Base-by-base conservation (phyloP, 2,113 vertebrate genomes). In the Shinisaurus crocodilurus region DNA sequence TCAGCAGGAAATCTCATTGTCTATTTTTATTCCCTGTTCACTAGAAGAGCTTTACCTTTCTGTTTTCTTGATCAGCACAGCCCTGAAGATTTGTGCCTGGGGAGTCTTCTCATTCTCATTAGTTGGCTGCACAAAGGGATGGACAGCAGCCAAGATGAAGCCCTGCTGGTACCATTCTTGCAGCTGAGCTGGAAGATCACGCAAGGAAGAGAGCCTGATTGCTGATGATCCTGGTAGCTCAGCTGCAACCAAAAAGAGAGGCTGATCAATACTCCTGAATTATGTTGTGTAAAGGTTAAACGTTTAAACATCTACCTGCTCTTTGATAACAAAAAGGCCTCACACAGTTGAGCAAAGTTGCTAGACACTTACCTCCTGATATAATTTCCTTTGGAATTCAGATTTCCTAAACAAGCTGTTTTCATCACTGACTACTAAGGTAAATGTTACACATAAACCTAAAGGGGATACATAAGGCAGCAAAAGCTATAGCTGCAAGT, bases 151-250 rank as follows among this genome's bases (percentile, higher is more conserved):
- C 97, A 99, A 97, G 1, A 97, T 74, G 83, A 99, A 99, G 85
- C 98, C 99, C 96, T 99, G 98, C 97, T 99, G 98, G 97, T 99
- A 99, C 60, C 99, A 97, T 87, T 99, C 99, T 96, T 98, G 98
- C 89, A 99, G 98, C 97, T 99, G 98, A 90, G 96, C 93, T 0
- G 99, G 98, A 92, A 99, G 97, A 97, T 99, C 98, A 50, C 95
- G 95, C 93, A 99, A 97, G 6, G 98, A 99, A 29, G 98, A 97
- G 84, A 99, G 97, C 34, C 98, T 98, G 96, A 99, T 97, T 1
- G 98, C 98, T 34, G 98, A 98, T 40, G 98, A 98, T 94, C 98
- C 96, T 0, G 96, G 97, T 91, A 98, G 93, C 94, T 98, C 98
- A 95, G 97, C 93, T 96, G 94, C 86, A 90, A 94, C 80, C 48